Percentiles rank a stretch among this genome's conserved stretches.
These are phyloP conservation scores for Siderastrea siderea DNA, from an alignment of 92 coral and sea anemone genomes.

Conservation along the genomic window DNA sequence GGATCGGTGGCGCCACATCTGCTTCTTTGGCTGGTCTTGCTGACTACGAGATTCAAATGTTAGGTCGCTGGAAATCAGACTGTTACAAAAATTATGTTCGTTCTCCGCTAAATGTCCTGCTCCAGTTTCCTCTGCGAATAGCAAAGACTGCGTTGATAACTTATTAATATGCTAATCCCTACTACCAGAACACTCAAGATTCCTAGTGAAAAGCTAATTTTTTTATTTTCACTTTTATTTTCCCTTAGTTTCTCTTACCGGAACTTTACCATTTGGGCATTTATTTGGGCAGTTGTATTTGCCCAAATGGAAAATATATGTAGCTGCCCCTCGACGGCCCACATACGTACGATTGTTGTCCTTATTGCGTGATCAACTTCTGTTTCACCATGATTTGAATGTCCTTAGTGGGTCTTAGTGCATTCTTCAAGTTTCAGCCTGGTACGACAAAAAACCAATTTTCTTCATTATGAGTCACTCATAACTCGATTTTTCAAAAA, in stretches of 20 bases:
- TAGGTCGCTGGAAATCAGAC: slow-evolving; percentile 18
- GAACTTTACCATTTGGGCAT: slow-evolving; percentile 1
- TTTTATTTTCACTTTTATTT: too few species aligned
- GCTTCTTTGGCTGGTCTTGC: background rate
- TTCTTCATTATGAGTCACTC: too few species aligned
- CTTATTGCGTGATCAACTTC: slow-evolving; percentile 7
- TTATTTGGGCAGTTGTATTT: slow-evolving; percentile 4
- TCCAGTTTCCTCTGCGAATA: slow-evolving; percentile 7
- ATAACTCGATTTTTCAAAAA: too few species aligned
- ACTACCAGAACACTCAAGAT: slow-evolving; percentile 13
- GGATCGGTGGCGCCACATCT: slow-evolving; percentile 37
- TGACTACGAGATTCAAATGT: slow-evolving; percentile 29
- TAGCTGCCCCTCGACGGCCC: slow-evolving; percentile 7
- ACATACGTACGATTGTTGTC: background rate
- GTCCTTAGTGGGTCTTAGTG: too few species aligned
- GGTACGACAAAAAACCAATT: too few species aligned
- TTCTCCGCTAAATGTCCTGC: slow-evolving; percentile 35
- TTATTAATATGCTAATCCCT: slow-evolving; percentile 45
- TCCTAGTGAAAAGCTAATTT: slow-evolving; percentile 8
- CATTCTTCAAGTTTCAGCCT: too few species aligned
- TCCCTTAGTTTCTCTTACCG: background rate
- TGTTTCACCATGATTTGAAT: too few species aligned
- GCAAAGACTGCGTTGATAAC: slow-evolving; percentile 17
- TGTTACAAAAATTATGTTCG: slow-evolving; percentile 1
- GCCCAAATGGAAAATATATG: too few species aligned